Evolutionary conservation across 2,797 vertebrate genomes (phyloP), one percentile per base, ranked within the genome.

Genomic region (Antrozous pallidus): DNA sequence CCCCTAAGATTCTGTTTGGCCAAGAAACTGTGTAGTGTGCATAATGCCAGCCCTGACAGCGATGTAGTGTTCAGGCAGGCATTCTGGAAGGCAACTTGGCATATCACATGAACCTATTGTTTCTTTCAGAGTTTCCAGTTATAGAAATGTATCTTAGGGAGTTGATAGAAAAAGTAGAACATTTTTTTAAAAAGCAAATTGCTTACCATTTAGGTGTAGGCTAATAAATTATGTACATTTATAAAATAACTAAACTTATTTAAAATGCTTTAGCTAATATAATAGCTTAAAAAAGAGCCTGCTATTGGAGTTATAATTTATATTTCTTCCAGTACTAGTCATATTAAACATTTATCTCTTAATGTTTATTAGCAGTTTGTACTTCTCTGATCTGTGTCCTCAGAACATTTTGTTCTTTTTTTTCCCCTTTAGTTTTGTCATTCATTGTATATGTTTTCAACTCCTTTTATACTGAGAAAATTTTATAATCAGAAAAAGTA

Each of bases 401-500:
- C 78, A 38, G 4, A 51, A 84, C 1, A 10, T 86, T 45, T 69
- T 1, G 18, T 71, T 54, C 6, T 42, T 69, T 3, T 31, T 71
- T 42, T 6, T 12, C 18, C 24, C 31, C 9, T 38, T 79, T 51
- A 13, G 5, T n/a, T 88, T 86, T 65, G 12, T 24, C 3, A 56
- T 38, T 88, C 47, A 51, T 8, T 56, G 1, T 56, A 24, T 4
- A 49, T 77, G 8, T 71, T 80, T 65, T 40, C 69, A 56, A 83
- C 2, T 42, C 86, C 3, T 65, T 82, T 92, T 40, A 74, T 51
- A 24, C 13, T 70, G 47, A 78, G 51, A 16, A 69, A 38, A 84
- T 77, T n/a, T 71, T 83, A 70, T 45, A 75, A 28, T 88, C 5
- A 88, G 56, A 77, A 56, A 67, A 80, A 65, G 24, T 61, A 51